A percentile compares a stretch with the other conserved stretches of the same genome.
phyloP scores from a whole-genome alignment of 2,888 invertebrate species.

The Zaprionus lineosus region DNA sequence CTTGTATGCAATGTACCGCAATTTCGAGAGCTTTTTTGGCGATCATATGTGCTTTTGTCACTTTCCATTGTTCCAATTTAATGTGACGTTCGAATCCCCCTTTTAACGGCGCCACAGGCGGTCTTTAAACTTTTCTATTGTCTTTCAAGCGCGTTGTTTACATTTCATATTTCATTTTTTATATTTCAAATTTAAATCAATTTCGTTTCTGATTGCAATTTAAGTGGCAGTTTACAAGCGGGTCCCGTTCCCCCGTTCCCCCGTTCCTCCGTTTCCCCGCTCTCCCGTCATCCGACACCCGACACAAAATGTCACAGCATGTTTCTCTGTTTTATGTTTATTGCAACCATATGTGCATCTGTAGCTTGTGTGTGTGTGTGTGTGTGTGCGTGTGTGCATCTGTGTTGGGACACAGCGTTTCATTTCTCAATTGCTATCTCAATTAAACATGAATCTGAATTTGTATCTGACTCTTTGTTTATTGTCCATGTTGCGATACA shows the following conservation, averaged over 20 bases:
- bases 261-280: no score
- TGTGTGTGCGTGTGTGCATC: slow-evolving; percentile 17
- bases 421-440: slow-evolving; percentile 33
- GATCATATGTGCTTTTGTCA: slow-evolving; percentile 12
- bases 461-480: slow-evolving; percentile 45
- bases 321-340: slow-evolving; percentile 46
- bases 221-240: slow-evolving; percentile 65
- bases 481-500: slow-evolving; percentile 48
- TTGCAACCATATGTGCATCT: slow-evolving; percentile 51
- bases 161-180: slow-evolving; percentile 31
- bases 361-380: slow-evolving; percentile 9
- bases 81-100: no score
- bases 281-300: slow-evolving; percentile 7
- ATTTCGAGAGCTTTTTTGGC: slow-evolving; percentile 16
- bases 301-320: slow-evolving; percentile 29
- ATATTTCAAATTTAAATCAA: slow-evolving; percentile 67
- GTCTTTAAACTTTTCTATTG: no score
- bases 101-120: no score
- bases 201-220: slow-evolving; percentile 68
- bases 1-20: slow-evolving; percentile 22
- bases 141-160: no score
- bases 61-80: slow-evolving; percentile 21
- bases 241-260: no score
- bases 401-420: slow-evolving; percentile 10
- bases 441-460: slow-evolving; percentile 38